Evolutionary conservation across 2,888 invertebrate species (phyloP), one percentile per base, ranked within the genome.

Genomic region (Bellardia pandia): DNA sequence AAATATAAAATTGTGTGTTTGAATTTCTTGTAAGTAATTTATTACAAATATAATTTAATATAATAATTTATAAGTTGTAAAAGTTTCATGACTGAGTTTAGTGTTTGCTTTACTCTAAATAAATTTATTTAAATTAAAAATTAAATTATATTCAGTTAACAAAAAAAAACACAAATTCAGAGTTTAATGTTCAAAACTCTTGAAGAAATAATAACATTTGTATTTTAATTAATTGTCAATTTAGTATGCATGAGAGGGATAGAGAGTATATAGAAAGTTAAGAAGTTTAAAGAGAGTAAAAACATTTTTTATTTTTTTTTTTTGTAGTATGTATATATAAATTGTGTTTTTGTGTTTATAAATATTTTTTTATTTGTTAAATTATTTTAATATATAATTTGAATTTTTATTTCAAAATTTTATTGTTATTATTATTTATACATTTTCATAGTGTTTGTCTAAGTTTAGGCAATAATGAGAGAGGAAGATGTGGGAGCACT

Each of bases 201-300:
- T 37, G 6, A 37, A 37, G 37, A 37, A 6, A 37, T 37, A 37
- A 37, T 37, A 37, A 37, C 4, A 37, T 37, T 37, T 37, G 6
- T 37, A 37, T 37, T 37, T 37, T 6, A 3, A 37, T 37, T 6
- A 37, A 37, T 6, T 37, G 37, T 37, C 37, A 37, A 37, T 37
- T 37, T 37, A 37, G 37, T 37, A 37, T 37, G 6, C 37, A 37
- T 64, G 4, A 66, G 40, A 60, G 9, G 33, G 33, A 8, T 33
- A 62, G 48, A 13, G 60, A 75, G 4, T 42, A 48, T 62, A 33
- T 37, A 40, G 51, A 62, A 76, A 76, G 62, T 16, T 42, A 66
- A 66, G 23, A 30, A 77, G 45, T 68, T 68, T 68, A 48, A 23
- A 30, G 40, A 66, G 68, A 66, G 68, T 83, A 60, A 82, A 81